These are phyloP conservation scores for Misgurnus mizolepis DNA, from an alignment of 2,113 vertebrate genomes.

Conservation along the genomic window DNA sequence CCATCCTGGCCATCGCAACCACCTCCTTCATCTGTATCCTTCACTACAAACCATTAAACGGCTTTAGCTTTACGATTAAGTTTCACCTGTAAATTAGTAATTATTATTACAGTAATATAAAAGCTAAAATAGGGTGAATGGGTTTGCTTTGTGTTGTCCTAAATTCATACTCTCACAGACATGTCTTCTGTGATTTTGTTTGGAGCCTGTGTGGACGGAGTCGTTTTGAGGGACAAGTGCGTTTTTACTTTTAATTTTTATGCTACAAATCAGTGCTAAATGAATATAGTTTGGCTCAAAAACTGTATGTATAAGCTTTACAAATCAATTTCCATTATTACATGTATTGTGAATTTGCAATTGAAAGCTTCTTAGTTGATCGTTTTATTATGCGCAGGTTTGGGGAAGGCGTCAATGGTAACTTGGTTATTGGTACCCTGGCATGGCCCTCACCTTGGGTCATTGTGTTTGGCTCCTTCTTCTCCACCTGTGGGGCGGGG, in stretches of 20 bases:
- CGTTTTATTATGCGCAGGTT: slow-evolving; percentile 74
- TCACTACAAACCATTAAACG: slow-evolving; percentile 2
- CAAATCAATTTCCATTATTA: too few species aligned
- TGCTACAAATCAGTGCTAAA: too few species aligned
- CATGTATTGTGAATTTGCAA: too few species aligned
- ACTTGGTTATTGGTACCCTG: slow-evolving; percentile 93
- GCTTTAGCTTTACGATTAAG: neutral
- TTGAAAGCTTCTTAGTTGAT: too few species aligned
- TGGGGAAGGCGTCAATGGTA: slow-evolving; percentile 92
- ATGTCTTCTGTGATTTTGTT: slow-evolving; percentile 90
- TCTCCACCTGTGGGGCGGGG: slow-evolving; percentile 94
- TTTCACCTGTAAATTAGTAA: neutral
- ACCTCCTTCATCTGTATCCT: slow-evolving; percentile 91
- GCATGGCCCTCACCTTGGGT: slow-evolving; percentile 97
- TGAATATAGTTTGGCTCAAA: too few species aligned
- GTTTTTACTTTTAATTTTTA: slow-evolving; percentile 50
- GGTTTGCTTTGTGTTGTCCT: slow-evolving; percentile 60
- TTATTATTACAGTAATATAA: neutral
- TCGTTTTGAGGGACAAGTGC: slow-evolving; percentile 94
- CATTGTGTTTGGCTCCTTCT: slow-evolving; percentile 97
- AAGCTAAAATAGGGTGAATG: neutral
- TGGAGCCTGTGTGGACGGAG: slow-evolving; percentile 94
- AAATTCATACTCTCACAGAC: slow-evolving; percentile 73
- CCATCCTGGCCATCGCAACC: slow-evolving; percentile 86
- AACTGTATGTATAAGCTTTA: too few species aligned